Evolutionary conservation across 2,113 vertebrate species (phyloP).

Genomic region (Bujurquina vittata): DNA sequence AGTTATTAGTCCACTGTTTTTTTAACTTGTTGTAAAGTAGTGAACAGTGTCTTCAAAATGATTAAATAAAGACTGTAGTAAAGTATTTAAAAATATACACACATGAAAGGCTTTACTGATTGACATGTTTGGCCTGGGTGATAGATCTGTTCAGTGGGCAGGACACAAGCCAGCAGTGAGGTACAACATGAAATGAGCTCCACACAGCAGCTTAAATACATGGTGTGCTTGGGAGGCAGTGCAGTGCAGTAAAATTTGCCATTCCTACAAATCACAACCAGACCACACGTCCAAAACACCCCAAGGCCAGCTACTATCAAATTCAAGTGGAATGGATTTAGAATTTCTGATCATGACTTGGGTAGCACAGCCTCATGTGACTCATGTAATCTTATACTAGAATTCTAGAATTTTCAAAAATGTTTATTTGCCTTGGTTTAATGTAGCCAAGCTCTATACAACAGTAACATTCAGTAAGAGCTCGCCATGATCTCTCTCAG

Average conservation of each 20-base stretch:
- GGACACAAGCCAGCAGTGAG: not conserved
- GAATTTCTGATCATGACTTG: not conserved
- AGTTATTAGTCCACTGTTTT: not conserved
- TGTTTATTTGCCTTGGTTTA: not conserved
- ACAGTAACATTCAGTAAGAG: not conserved
- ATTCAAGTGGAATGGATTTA: not conserved
- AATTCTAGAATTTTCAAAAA: not conserved
- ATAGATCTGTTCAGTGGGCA: not conserved
- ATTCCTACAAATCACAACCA: slow-evolving; percentile 18
- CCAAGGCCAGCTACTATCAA: not conserved
- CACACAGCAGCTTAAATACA: slow-evolving; percentile 7
- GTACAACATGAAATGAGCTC: not conserved
- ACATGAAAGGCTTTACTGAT: not conserved
- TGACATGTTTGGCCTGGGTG: not conserved
- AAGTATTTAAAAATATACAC: not conserved
- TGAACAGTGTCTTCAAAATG: not conserved
- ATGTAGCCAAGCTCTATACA: not conserved
- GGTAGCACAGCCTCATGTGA: not conserved
- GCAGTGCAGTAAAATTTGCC: not conserved
- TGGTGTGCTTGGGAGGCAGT: not conserved
- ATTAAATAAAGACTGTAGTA: not conserved
- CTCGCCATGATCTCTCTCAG: not conserved
- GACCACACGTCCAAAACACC: not conserved
- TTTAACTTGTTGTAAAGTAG: not conserved
- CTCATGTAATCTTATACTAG: not conserved